Percentiles rank a stretch among this genome's conserved stretches.
These are phyloP conservation scores for Pristionchus exspectatus DNA, from an alignment of 2,888 invertebrate species.

Conservation along the genomic window DNA sequence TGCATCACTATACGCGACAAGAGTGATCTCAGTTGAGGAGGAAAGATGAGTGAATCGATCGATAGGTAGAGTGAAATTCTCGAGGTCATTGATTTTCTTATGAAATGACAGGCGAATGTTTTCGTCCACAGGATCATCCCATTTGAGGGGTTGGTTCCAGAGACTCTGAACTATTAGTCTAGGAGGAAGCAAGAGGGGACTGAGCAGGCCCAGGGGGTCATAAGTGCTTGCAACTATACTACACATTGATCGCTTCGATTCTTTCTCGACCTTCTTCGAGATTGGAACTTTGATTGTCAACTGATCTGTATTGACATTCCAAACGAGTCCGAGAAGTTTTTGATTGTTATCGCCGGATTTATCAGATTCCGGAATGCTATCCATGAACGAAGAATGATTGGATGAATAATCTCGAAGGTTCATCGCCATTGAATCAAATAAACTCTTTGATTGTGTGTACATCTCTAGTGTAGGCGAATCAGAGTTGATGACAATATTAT, in stretches of 20 bases:
- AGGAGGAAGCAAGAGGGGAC: neutral
- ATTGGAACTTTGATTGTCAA: neutral
- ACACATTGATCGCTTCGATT: neutral
- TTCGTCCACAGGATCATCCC: neutral
- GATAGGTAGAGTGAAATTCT: neutral
- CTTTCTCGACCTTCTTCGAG: neutral
- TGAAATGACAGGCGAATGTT: neutral
- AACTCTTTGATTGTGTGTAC: conserved; percentile 43
- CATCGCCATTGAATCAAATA: conserved; percentile 50
- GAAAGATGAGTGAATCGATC: conserved; percentile 1
- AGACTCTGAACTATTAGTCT: neutral
- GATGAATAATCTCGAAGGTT: neutral
- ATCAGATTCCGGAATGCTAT: neutral
- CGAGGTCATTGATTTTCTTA: neutral
- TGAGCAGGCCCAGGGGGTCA: neutral
- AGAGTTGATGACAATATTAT: conserved; percentile 56
- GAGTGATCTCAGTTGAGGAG: neutral
- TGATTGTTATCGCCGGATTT: neutral
- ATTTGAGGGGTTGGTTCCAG: neutral
- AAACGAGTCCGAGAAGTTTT: conserved; percentile 59
- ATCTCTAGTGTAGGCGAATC: neutral
- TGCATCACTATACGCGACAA: neutral
- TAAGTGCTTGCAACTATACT: neutral
- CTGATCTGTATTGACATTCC: conserved; percentile 19
- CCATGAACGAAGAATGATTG: neutral